Conservation (phyloP, 1,140 invertebrate species). For the Cryptotermes secundus region DNA sequence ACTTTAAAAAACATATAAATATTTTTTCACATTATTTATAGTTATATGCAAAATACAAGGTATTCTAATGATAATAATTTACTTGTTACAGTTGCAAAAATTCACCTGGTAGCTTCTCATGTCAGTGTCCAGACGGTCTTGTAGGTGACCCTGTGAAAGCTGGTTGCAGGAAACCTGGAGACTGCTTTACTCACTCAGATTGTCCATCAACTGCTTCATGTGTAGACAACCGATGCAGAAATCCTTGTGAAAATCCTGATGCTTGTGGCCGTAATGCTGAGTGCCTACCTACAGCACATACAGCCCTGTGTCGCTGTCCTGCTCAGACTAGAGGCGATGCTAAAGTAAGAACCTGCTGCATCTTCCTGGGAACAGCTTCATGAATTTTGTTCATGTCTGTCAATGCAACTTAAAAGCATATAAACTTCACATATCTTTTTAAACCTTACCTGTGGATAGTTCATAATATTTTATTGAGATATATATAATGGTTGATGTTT, state of each 20-base stretch:
- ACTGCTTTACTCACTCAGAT: slow-evolving; percentile 76
- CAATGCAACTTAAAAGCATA: too few species aligned
- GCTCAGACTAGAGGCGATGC: slow-evolving; percentile 74
- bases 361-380: not conserved
- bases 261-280: slow-evolving; percentile 74
- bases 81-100: slow-evolving; percentile 65
- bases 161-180: slow-evolving; percentile 73
- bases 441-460: too few species aligned
- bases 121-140: slow-evolving; percentile 74
- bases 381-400: too few species aligned
- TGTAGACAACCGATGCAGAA: slow-evolving; percentile 71
- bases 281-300: slow-evolving; percentile 66
- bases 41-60: too few species aligned
- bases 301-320: slow-evolving; percentile 72
- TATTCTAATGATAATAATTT: too few species aligned
- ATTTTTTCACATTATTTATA: too few species aligned
- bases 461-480: too few species aligned
- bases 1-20: too few species aligned
- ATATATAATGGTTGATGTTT: too few species aligned
- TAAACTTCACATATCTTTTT: too few species aligned
- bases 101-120: slow-evolving; percentile 70
- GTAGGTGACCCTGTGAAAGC: slow-evolving; percentile 69
- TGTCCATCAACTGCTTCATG: slow-evolving; percentile 78
- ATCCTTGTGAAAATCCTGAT: slow-evolving; percentile 68
- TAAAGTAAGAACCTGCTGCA: slow-evolving; percentile 44